Evolutionary conservation across 2,797 vertebrate genomes (phyloP).

Genomic region (Tarsius wallacei): DNA sequence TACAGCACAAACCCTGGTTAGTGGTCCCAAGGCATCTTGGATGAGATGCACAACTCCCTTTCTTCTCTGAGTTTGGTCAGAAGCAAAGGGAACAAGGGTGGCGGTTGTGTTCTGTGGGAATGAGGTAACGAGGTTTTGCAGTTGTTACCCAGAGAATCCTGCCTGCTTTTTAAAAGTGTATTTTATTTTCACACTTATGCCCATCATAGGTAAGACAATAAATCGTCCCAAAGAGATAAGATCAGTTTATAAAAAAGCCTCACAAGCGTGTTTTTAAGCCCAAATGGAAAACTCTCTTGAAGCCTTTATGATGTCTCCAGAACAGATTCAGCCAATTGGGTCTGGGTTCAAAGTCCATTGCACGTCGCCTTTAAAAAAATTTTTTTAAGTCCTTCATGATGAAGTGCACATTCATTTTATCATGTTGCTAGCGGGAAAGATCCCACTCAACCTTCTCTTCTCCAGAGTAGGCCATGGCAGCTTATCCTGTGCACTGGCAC

Average conservation of each 20-base stretch:
- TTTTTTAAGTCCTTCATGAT: not conserved
- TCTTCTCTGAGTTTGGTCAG: not conserved
- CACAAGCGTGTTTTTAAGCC: not conserved
- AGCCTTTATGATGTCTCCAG: not conserved
- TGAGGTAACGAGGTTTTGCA: not conserved
- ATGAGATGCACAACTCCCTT: not conserved
- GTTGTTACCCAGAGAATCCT: not conserved
- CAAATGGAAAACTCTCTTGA: not conserved
- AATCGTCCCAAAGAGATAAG: not conserved
- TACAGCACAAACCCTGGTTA: not conserved
- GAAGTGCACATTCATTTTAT: not conserved
- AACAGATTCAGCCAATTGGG: not conserved
- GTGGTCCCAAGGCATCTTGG: not conserved
- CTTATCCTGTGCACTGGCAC: not conserved
- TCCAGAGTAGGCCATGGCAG: not conserved
- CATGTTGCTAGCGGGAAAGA: not conserved
- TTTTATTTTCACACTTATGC: not conserved
- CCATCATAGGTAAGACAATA: not conserved
- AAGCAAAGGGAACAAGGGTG: not conserved
- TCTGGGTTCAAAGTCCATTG: not conserved
- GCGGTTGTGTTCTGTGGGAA: not conserved
- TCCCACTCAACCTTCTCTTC: not conserved
- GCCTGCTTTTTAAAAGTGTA: not conserved
- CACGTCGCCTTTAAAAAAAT: not conserved
- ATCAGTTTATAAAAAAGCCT: conserved; percentile 20